Evolutionary conservation across 2,113 vertebrate genomes (phyloP).

Genomic region (Eretmodus cyanostictus): DNA sequence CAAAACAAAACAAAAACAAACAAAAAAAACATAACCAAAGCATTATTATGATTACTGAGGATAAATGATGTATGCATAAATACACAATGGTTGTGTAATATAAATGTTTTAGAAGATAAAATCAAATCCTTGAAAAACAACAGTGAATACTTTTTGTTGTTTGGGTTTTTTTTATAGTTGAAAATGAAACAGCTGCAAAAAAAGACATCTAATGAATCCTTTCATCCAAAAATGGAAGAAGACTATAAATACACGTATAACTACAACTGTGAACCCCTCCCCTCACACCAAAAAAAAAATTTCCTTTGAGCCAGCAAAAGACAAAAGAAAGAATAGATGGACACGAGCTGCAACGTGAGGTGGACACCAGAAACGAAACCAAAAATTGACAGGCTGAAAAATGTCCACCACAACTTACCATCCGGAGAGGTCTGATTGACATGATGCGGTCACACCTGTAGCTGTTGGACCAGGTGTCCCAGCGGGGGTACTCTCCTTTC

Average conservation of each 20-base stretch:
- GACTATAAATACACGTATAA: background rate
- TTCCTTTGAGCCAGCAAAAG: background rate
- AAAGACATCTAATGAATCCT: background rate
- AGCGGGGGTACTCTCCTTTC: conserved; percentile 80
- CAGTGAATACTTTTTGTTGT: background rate
- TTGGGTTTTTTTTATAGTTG: accelerated
- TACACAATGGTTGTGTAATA: background rate
- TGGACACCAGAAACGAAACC: background rate
- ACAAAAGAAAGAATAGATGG: background rate
- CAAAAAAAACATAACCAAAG: background rate
- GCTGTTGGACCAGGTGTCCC: conserved; percentile 83
- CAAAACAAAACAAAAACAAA: background rate
- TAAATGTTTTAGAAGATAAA: background rate
- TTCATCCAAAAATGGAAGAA: background rate
- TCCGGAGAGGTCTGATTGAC: conserved; percentile 75
- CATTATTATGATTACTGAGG: background rate
- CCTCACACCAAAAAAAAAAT: background rate
- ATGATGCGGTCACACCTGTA: conserved; percentile 75
- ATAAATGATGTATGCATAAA: background rate
- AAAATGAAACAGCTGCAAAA: background rate
- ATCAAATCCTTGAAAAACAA: background rate
- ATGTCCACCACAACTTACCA: conserved; percentile 59
- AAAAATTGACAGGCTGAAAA: background rate
- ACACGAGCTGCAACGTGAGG: background rate
- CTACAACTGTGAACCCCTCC: background rate